phyloP scores from a whole-genome alignment of 2,113 vertebrate species.

The Hylia prasina region DNA sequence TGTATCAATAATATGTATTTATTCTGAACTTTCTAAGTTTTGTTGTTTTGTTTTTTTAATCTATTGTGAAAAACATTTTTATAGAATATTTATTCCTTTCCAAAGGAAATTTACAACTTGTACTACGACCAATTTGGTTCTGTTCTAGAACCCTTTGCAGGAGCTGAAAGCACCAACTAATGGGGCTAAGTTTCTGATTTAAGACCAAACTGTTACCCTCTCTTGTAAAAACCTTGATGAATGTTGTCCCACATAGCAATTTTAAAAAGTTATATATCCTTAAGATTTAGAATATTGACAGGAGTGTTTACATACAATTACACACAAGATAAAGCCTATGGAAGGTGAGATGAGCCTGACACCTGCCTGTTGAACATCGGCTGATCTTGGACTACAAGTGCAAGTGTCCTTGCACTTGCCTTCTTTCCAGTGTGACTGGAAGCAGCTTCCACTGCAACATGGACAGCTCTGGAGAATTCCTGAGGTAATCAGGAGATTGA shows the following conservation, averaged over 20 bases:
- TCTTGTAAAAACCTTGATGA: not conserved
- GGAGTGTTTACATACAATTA: not conserved
- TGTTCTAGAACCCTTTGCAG: not conserved
- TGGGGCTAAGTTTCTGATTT: not conserved
- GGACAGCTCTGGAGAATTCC: not conserved
- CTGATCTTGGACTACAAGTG: fast-evolving
- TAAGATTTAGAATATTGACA: not conserved
- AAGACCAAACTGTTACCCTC: not conserved
- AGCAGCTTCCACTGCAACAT: not conserved
- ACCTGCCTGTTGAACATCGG: not conserved
- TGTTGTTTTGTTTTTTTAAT: not conserved
- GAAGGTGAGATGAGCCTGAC: not conserved
- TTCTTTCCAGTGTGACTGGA: not conserved
- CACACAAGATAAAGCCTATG: not conserved
- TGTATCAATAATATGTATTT: not conserved
- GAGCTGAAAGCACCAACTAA: not conserved
- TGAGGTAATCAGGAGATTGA: not conserved
- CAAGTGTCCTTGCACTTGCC: not conserved
- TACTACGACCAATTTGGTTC: not conserved
- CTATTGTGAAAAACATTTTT: not conserved
- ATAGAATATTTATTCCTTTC: not conserved
- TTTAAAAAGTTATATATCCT: not conserved
- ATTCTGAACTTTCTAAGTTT: not conserved
- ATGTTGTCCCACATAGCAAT: not conserved
- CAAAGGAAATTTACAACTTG: not conserved